Evolutionary conservation across 2,113 vertebrate species (phyloP), one percentile per base, ranked within the genome.

Genomic region (Falcunculus frontatus): DNA sequence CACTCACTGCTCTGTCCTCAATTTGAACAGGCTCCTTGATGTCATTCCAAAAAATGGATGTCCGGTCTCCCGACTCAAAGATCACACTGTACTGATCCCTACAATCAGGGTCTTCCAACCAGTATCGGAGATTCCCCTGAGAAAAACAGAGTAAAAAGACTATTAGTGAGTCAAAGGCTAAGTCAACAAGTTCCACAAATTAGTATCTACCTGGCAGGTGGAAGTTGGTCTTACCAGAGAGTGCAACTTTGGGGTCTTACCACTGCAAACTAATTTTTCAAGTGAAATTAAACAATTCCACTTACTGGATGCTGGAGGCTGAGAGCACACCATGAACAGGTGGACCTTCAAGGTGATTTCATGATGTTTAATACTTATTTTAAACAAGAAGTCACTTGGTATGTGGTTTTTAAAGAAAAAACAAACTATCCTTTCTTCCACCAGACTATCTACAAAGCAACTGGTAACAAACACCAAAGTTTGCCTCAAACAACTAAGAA

Each of bases 71-170:
- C 6, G 99, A 98, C 97, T 99, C 99, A n/a, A 99, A 99, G 91
- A 99, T 99, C 62, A 99, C 99, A 27, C 99, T 99, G 97, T 99
- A 99, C 91, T 99, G 99, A 97, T 99, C 99, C 73, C 99, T 98
- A 53, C 99, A 99, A 21, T 99, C 99, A 10, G 98, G 89, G 75
- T 99, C 99, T 95, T 99, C 99, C 27, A 99, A 97, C 99, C 99
- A 99, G 85, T 99, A 99, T 1, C 99, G 98, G 52, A 99, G 97
- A 92, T 99, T 99, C 7, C 99, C 99, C 99, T 98, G 68, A n/a
- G 35, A 56, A 86, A 87, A 75, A 77, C 19, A 87, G 13, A 70
- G 35, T 21, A 60, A 17, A 41, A n/a, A 59, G 4, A 29, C 26
- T 16, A 23, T 49, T 25, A 83, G 47, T 17, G 35, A 27, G 17